A percentile compares a stretch with the other conserved stretches of the same genome.
Evolutionary conservation across 2,888 invertebrate species (phyloP).

Genomic region (Oxyteleia sp.): DNA sequence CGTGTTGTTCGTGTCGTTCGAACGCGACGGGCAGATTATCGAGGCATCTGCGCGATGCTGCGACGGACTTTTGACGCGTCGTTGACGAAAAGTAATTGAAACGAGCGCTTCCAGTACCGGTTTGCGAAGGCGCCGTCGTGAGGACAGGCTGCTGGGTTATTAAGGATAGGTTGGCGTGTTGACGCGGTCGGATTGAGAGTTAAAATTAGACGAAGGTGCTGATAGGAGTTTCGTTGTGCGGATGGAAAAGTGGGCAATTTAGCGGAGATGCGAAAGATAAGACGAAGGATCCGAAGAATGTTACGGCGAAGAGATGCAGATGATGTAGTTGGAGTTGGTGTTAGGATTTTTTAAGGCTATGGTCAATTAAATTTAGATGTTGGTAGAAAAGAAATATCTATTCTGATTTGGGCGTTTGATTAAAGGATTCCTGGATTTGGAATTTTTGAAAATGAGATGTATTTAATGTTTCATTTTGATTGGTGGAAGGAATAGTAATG

Average conservation of each 20-base stretch:
- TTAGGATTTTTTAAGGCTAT: no score
- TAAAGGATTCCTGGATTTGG: no score
- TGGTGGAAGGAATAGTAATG: no score
- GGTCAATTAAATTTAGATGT: no score
- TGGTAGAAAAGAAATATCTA: no score
- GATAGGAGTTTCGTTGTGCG: background rate
- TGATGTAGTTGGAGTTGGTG: no score
- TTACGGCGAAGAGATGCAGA: no score
- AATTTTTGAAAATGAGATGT: no score
- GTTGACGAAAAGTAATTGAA: slow-evolving; percentile 70
- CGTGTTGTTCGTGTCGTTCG: slow-evolving; percentile 35
- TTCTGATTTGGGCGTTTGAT: no score
- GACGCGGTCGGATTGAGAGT: slow-evolving; percentile 9
- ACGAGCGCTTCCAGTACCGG: slow-evolving; percentile 55
- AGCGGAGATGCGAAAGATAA: background rate
- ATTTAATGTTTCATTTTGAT: no score
- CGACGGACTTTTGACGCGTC: slow-evolving; percentile 62
- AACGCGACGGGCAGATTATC: slow-evolving; percentile 48
- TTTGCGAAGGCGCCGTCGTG: slow-evolving; percentile 34
- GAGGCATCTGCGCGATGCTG: slow-evolving; percentile 56
- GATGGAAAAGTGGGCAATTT: background rate
- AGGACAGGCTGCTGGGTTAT: slow-evolving; percentile 17
- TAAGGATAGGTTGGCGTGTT: slow-evolving; percentile 2
- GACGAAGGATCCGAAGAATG: no score
- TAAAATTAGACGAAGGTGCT: background rate